Conservation (phyloP, 2,888 invertebrate species). For the Spisula subtruncata region DNA sequence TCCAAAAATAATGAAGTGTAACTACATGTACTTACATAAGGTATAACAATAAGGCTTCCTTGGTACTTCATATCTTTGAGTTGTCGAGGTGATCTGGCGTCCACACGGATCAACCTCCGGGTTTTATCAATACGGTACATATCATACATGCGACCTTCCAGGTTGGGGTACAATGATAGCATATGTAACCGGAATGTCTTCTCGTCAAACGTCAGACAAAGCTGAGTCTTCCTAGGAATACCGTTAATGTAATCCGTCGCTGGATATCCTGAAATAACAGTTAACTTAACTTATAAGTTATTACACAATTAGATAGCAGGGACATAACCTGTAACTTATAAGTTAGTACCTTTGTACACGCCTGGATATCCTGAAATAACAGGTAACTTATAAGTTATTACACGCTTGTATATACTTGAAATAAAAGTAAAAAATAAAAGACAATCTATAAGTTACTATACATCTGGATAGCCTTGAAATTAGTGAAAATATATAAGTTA, state of each 20-base stretch:
- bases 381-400: not conserved
- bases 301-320: too few species aligned
- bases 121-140: conserved; percentile 78
- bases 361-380: conserved; percentile 71
- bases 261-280: conserved; percentile 70
- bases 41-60: conserved; percentile 77
- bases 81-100: conserved; percentile 73
- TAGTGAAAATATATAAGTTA: too few species aligned
- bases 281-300: not conserved
- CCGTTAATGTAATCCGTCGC: conserved; percentile 74
- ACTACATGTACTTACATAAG: conserved; percentile 77
- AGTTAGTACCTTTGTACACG: too few species aligned
- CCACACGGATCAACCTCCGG: conserved; percentile 74
- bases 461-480: too few species aligned
- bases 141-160: conserved; percentile 72
- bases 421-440: too few species aligned
- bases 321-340: not conserved
- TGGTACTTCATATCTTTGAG: conserved; percentile 79
- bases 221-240: conserved; percentile 73
- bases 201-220: conserved; percentile 67
- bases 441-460: too few species aligned
- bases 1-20: not conserved
- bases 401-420: conserved; percentile 73
- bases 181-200: conserved; percentile 71
- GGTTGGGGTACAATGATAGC: conserved; percentile 67